Percentiles rank a stretch among this genome's conserved stretches.
Evolutionary conservation across 2,797 vertebrate genomes (phyloP).

Genomic region (Schizothorax lantsangensis): DNA sequence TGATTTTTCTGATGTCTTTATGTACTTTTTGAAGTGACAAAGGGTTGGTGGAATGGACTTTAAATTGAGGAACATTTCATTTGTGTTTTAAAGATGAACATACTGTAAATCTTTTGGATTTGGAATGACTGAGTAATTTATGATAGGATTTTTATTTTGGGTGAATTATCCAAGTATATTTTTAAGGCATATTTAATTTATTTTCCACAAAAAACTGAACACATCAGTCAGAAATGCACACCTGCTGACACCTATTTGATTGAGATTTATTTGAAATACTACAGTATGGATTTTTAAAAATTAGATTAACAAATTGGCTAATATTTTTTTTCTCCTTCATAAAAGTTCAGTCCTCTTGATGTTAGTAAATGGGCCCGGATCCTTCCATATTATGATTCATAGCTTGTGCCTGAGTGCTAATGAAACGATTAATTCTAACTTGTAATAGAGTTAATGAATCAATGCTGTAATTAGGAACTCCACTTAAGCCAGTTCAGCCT

Average conservation of each 20-base stretch:
- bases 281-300: slow-evolving; percentile 49
- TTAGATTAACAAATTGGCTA: slow-evolving; percentile 38
- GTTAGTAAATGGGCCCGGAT: slow-evolving; percentile 59
- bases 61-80: neutral
- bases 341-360: slow-evolving; percentile 73
- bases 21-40: neutral
- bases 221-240: neutral
- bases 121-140: neutral
- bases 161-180: neutral
- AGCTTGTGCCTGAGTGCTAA: slow-evolving; percentile 69
- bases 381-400: slow-evolving; percentile 75
- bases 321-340: slow-evolving; percentile 55
- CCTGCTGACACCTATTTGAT: neutral
- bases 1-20: neutral
- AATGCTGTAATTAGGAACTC: slow-evolving; percentile 72
- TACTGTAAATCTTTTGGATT: neutral
- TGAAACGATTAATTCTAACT: slow-evolving; percentile 78
- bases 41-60: neutral
- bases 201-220: neutral
- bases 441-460: slow-evolving; percentile 76
- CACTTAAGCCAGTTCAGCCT: slow-evolving; percentile 63
- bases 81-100: neutral
- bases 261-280: slow-evolving; percentile 39
- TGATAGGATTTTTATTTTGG: neutral
- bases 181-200: neutral